Evolutionary conservation across 1,140 invertebrate species (phyloP).

Genomic region (Laupala kohalensis): DNA sequence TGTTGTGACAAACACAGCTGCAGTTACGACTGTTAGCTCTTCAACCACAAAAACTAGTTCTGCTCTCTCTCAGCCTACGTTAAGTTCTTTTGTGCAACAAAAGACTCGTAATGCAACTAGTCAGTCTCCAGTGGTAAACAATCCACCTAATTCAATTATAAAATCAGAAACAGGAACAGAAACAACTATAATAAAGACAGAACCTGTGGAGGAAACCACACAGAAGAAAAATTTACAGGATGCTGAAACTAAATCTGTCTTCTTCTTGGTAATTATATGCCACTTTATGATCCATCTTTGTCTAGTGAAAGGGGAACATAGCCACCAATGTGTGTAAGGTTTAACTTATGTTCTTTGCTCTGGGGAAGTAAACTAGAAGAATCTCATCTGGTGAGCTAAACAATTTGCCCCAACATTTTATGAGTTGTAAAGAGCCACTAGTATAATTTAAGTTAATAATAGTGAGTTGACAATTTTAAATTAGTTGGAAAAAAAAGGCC

Average conservation of each 20-base stretch:
- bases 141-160: neutral
- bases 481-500: no score
- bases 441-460: no score
- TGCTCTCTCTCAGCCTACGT: slow-evolving; percentile 6
- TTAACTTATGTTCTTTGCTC: no score
- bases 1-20: slow-evolving; percentile 6
- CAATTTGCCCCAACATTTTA: no score
- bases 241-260: neutral
- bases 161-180: neutral
- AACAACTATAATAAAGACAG: neutral
- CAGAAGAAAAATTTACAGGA: neutral
- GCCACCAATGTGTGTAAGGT: no score
- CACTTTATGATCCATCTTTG: no score
- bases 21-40: slow-evolving; percentile 1
- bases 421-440: no score
- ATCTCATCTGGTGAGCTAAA: no score
- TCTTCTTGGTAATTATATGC: neutral
- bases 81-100: slow-evolving; percentile 6
- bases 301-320: no score
- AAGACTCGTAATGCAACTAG: neutral
- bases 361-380: no score
- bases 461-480: no score
- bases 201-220: neutral
- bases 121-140: neutral
- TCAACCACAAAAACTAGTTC: slow-evolving; percentile 10